phyloP scores from a whole-genome alignment of 2,797 vertebrate species.

The Premnoplex brunnescens region DNA sequence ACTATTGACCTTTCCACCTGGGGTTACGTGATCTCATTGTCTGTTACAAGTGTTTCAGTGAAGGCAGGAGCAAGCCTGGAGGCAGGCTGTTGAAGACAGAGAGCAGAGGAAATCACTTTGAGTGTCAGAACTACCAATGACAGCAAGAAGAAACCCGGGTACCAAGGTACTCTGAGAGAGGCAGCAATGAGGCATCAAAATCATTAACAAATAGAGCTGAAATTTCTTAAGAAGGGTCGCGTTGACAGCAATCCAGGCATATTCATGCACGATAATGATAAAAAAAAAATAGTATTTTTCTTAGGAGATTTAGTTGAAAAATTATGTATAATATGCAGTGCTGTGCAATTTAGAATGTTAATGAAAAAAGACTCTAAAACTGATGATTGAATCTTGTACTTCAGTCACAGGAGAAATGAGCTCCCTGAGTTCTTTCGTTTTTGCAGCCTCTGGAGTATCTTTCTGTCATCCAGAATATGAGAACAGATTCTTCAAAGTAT shows the following conservation, averaged over 20 bases:
- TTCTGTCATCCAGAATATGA: slow-evolving; percentile 37
- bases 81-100: not conserved
- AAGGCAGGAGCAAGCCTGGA: not conserved
- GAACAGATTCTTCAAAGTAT: slow-evolving; percentile 39
- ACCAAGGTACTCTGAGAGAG: not conserved
- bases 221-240: not conserved
- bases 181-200: not conserved
- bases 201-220: not conserved
- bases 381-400: slow-evolving; percentile 8
- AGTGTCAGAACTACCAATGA: not conserved
- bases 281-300: not conserved
- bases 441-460: slow-evolving; percentile 5
- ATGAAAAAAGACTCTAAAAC: slow-evolving; percentile 1
- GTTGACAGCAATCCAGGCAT: not conserved
- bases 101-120: not conserved
- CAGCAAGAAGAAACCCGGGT: not conserved
- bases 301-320: not conserved
- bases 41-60: not conserved
- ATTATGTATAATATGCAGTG: not conserved
- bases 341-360: slow-evolving; percentile 11
- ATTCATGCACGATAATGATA: not conserved
- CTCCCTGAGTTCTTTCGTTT: not conserved
- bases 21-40: not conserved
- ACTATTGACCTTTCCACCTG: not conserved
- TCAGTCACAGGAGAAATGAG: slow-evolving; percentile 11